Percentiles rank a stretch among this genome's conserved stretches.
Conservation (phyloP, 2,888 invertebrate genomes). For the Craniophora ligustri region DNA sequence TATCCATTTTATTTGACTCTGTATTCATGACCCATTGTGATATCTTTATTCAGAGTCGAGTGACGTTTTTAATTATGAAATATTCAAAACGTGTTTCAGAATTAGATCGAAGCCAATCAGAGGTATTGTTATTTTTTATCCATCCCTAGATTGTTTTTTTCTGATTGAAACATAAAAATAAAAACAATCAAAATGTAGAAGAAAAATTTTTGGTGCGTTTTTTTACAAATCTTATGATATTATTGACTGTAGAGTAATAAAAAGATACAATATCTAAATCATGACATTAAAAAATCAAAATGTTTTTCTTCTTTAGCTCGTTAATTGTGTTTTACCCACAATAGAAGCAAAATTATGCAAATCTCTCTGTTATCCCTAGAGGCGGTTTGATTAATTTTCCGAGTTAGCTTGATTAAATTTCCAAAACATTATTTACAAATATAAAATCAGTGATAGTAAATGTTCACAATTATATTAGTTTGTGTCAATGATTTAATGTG, state of each 20-base stretch:
- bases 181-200: neutral
- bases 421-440: constrained; percentile 27
- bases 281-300: constrained; percentile 40
- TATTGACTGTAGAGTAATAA: neutral
- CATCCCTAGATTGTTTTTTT: constrained; percentile 8
- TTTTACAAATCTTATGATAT: neutral
- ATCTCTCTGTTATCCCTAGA: constrained; percentile 53
- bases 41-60: constrained; percentile 28
- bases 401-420: constrained; percentile 42
- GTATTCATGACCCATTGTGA: constrained; percentile 35
- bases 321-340: constrained; percentile 58
- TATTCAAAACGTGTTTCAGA: constrained; percentile 29
- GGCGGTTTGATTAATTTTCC: constrained; percentile 56
- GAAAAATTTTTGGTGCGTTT: neutral
- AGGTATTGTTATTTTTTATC: constrained; percentile 17
- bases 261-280: neutral
- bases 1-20: constrained; percentile 45
- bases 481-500: too few species aligned
- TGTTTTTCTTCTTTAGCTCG: constrained; percentile 42
- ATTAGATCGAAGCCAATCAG: constrained; percentile 27
- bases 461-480: neutral
- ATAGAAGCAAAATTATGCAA: constrained; percentile 58
- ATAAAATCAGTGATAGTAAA: constrained; percentile 19
- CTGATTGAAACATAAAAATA: constrained; percentile 1
- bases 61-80: constrained; percentile 50